Base-by-base conservation (phyloP, 2,113 vertebrate species). In the Catharus bicknelli region DNA sequence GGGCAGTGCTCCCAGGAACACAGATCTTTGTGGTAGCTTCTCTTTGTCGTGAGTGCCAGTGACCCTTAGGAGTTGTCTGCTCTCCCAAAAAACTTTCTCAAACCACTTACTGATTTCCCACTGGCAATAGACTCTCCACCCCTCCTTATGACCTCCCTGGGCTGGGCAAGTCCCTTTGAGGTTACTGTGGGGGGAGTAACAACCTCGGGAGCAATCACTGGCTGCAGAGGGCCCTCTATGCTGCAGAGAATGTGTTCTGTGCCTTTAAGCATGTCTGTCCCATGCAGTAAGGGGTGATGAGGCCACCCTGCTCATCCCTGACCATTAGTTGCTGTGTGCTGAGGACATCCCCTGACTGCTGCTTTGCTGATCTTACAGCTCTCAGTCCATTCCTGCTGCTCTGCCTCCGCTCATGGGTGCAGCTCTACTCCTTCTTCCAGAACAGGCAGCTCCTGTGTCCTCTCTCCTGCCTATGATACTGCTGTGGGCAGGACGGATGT, bases 1-100 rank as follows among this genome's bases (percentile, higher is more conserved):
- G 30, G 45, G 32, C 76, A 90, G 15, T 0, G 0, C 11, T 55
- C 30, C 48, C 75, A 74, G 47, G 20, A 75, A 25, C 58, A 55
- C 0, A 0, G 11, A 72, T 27, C 68, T 72, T 88, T 1, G 0
- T 61, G 27, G 23, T 42, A 53, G 34, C 47, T 83, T 61, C 53
- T 85, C 26, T 62, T 77, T 92, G 11, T 58, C 63, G 38, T 25
- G 36, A 67, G 16, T 3, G 3, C 38, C 29, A 34, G 29, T 25
- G 47, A 58, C 38, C 32, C 34, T 62, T 32, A 76, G 68, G 34
- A 88, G 7, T 19, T 54, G 54, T 61, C 58, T 84, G 30, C 34
- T 48, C 43, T 81, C 27, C 45, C 38, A 16, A 73, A 64, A 69
- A 58, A 5, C 16, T n/a, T 74, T 5, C 30, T 74, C 45, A 59